These are phyloP conservation scores for Drosophila koepferae DNA, from an alignment of 2,888 invertebrate species.

Conservation along the genomic window DNA sequence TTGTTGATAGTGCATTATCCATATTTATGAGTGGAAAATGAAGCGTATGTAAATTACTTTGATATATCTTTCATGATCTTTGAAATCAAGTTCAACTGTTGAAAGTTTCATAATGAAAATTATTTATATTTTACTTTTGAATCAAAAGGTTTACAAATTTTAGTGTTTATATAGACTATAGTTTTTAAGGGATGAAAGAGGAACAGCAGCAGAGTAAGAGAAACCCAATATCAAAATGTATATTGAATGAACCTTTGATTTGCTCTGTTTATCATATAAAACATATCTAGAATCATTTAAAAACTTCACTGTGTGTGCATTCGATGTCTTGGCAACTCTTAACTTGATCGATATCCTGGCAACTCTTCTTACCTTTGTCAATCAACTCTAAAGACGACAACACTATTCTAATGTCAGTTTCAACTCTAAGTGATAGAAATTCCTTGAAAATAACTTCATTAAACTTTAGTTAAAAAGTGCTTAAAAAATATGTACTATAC, in stretches of 20 bases:
- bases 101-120: not conserved
- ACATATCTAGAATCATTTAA: no score
- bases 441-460: constrained; percentile 6
- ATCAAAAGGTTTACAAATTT: no score
- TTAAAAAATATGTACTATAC: constrained; percentile 2
- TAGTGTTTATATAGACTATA: no score
- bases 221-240: not conserved
- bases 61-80: not conserved
- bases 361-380: not conserved
- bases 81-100: not conserved
- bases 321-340: not conserved
- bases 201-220: not conserved
- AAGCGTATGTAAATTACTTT: not conserved
- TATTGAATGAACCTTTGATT: not conserved
- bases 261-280: not conserved
- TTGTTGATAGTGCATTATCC: not conserved
- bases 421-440: not conserved
- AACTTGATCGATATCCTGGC: not conserved
- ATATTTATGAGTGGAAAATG: not conserved
- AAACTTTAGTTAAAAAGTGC: constrained; percentile 25
- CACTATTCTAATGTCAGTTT: not conserved
- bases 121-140: not conserved
- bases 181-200: not conserved
- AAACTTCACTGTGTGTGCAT: no score
- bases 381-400: not conserved